A percentile compares a stretch with the other conserved stretches of the same genome.
Evolutionary conservation across 1,140 invertebrate species (phyloP).

Genomic region (Sycophila sp.): DNA sequence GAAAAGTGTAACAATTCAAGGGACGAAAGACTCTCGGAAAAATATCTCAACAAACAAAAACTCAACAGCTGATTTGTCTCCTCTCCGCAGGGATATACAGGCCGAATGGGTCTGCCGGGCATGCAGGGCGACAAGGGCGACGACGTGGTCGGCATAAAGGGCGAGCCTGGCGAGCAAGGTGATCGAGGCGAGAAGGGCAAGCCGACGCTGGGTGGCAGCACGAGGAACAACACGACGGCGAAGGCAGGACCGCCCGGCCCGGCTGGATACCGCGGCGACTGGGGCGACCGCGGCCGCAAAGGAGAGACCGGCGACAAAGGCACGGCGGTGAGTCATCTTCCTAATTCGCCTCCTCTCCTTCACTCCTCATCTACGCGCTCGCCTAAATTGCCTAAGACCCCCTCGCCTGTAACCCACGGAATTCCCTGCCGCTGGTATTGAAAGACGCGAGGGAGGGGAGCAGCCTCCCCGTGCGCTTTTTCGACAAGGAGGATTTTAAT

Average conservation of each 20-base stretch:
- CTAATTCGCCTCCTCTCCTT: background rate
- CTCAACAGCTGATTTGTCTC: too few relatives aligned
- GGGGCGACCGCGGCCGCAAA: conserved; percentile 68
- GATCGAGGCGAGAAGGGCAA: conserved; percentile 64
- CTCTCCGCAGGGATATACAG: conserved; percentile 57
- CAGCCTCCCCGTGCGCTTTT: too few relatives aligned
- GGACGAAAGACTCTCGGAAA: too few relatives aligned
- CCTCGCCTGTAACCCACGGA: background rate
- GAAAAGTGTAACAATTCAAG: too few relatives aligned
- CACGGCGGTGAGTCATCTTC: conserved; percentile 61
- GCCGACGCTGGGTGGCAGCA: conserved; percentile 41
- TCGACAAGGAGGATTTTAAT: too few relatives aligned
- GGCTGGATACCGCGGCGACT: conserved; percentile 69
- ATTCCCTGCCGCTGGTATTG: background rate
- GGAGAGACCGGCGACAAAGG: conserved; percentile 71
- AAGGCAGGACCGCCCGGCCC: conserved; percentile 66
- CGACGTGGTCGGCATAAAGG: conserved; percentile 53
- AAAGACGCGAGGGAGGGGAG: too few relatives aligned
- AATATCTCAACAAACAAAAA: too few relatives aligned
- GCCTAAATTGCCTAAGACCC: background rate
- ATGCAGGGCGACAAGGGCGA: conserved; percentile 68
- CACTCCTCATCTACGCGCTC: background rate
- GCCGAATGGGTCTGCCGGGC: conserved; percentile 68
- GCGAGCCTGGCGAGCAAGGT: conserved; percentile 65
- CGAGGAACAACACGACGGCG: conserved; percentile 36